Base-by-base conservation (phyloP, 1,140 invertebrate genomes). In the Drusus annulatus region DNA sequence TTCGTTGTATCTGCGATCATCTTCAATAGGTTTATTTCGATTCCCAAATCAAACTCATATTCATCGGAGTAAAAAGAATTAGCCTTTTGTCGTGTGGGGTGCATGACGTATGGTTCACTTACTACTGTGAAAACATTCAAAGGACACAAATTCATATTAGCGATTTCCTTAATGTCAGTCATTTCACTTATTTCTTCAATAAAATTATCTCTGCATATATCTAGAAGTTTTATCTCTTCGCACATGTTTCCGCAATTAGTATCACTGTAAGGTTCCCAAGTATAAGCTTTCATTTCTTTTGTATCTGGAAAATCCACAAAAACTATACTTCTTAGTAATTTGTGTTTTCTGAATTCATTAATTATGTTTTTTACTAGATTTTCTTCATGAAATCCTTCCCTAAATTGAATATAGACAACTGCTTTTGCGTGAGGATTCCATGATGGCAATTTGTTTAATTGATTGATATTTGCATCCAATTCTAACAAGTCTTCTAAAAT, bases 341-440 rank as follows among this genome's bases (percentile, higher is more conserved):
- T 88, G 76, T 87, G 85, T 31, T 85, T 78, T 78, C 87, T 84
- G 31, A 89, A 82, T 73, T 87, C 84, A 76, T 90, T 88, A 69
- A 89, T 89, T 31, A 90, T 86, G 54, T 84, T 71, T 71, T 86
- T 88, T 15, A 88, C 85, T 0, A 87, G 84, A 51, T 83, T 81
- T 82, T 87, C 84, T 0, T 83, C 83, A 15, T 82, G 80, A 77
- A 89, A 86, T 56, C 85, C 84, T 19, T 77, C 21, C 79, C 84
- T 84, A 25, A 88, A 76, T 80, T 87, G 82, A 75, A 90, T 90
- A 77, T 86, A 89, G 81, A 90, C 85, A 68, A 89, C 85, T 1
- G 88, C 86, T 83, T 89, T 90, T 10, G 89, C 89, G 74, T 89
- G 85, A 79, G 89, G 89, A 86, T 90, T 90, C 88, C 89, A 90